These are phyloP conservation scores for Heteractis magnifica DNA, from an alignment of 92 coral and sea anemone genomes.

Conservation along the genomic window DNA sequence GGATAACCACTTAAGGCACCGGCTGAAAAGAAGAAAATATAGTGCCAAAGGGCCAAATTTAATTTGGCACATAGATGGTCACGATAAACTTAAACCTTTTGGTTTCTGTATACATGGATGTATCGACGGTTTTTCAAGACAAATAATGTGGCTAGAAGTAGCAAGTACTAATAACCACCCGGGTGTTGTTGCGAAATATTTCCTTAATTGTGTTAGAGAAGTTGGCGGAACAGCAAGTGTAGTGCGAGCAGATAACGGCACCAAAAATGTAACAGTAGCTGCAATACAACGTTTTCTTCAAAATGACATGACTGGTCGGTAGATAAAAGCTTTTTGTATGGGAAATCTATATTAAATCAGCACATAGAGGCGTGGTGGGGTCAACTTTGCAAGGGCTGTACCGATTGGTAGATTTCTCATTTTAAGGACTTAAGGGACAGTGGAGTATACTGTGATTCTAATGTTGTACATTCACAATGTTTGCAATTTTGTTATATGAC, in stretches of 20 bases:
- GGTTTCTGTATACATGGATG: constrained; percentile 7
- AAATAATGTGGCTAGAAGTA: constrained; percentile 41
- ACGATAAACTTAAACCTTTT: constrained; percentile 54
- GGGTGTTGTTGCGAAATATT: constrained; percentile 36
- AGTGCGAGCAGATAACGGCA: constrained; percentile 46
- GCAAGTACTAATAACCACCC: constrained; percentile 37
- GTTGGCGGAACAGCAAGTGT: constrained; percentile 26
- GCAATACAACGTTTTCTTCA: constrained; percentile 45
- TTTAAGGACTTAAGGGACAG: constrained; percentile 30
- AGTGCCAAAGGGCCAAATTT: constrained; percentile 35
- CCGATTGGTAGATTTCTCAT: constrained; percentile 24
- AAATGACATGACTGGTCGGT: constrained; percentile 27
- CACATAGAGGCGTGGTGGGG: constrained; percentile 61
- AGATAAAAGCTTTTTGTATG: constrained; percentile 35
- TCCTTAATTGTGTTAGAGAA: constrained; percentile 25
- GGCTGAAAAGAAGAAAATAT: constrained; percentile 30
- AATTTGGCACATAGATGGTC: constrained; percentile 55
- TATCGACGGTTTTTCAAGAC: constrained; percentile 31
- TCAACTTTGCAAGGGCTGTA: not conserved
- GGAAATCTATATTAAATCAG: constrained; percentile 39
- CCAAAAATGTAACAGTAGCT: constrained; percentile 38
- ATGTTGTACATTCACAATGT: constrained; percentile 25
- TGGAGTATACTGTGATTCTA: constrained; percentile 13
- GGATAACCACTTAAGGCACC: constrained; percentile 9
- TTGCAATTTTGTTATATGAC: constrained; percentile 22